Base-by-base conservation (phyloP, 2,888 invertebrate genomes). In the Ochlodes sylvanus region DNA sequence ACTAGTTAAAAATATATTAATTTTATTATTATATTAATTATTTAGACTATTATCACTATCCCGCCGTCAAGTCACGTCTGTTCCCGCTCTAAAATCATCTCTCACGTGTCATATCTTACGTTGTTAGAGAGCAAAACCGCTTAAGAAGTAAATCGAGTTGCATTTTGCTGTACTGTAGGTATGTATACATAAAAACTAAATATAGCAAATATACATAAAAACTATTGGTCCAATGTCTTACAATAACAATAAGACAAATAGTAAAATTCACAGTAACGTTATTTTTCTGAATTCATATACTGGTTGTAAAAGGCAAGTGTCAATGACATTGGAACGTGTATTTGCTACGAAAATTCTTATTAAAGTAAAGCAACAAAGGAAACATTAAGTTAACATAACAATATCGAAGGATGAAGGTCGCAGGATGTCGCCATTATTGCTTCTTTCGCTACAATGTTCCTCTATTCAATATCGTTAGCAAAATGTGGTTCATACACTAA, bases 351-450 rank as follows among this genome's bases (percentile, higher is more conserved):
- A 19, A 57, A 57, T 50, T 47, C 50, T 32, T 42, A 70, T 68
- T 68, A 65, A 72, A 64, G 62, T 70, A 69, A 56, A 47, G 44
- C 57, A 50, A 65, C 58, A 72, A 71, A 69, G 70, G 64, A 65
- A 71, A 69, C 63, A 71, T 71, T 58, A 68, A 44, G 50, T 60
- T 80, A 80, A 71, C 79, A 79, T 79, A 77, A 81, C 74, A 80
- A 82, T 81, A 78, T 77, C 71, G 63, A 64, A 67, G 66, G 63
- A 62, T 63, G 72, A 79, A 78, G 76, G 79, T 76, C 73, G 75
- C 69, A 76, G 78, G 77, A 80, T 75, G 47, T 58, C 12, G 56
- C 57, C 44, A 47, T 19, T 61, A 44, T 57, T 42, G 17, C 27
- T 55, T 55, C 12, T 55, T 32, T 21, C 21, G 34, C 14, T 7